Evolutionary conservation across 1,140 invertebrate genomes (phyloP), one percentile per base, ranked within the genome.

Genomic region (Capitella teleta): DNA sequence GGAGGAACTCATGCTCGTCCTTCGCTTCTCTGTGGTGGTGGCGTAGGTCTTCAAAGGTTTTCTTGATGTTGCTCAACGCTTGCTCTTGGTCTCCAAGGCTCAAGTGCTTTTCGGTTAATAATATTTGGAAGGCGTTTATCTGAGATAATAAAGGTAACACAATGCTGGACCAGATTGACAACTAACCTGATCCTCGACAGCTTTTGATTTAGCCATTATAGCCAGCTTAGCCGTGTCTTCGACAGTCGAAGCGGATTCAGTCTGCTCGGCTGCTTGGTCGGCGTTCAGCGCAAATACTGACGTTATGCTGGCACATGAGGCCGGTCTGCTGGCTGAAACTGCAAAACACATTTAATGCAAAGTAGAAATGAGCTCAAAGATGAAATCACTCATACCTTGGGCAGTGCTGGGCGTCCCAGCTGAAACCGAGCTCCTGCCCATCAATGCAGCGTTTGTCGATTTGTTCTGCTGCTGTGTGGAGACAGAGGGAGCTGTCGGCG

Each of bases 1-100:
- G 54, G 16, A 64, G 42, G 5, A 62, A 60, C 24, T 65, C 63
- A 51, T 66, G 64, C 25, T 69, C 64, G 28, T 66, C 65, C 40
- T 67, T 66, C 1, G 61, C 60, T 41, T 65, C 61, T 12, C 65
- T 50, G 44, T 69, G 67, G 14, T 63, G 53, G 8, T 59, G 46
- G 2, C 63, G 57, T 6, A 69, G 52, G 47, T 59, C 61, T 26
- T 69, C 65, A 37, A 64, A 62, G 38, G 63, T 61, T 2, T 51
- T 53, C 18, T 61, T 56, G 34, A 69, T 63, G 42, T 66, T 57
- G 30, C 66, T 60, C 53, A 65, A 65, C 23, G 61, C 61, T 37
- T 55, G 36, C 38, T 62, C 63, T 28, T 67, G 60, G 26, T 69
- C 59, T 28, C 62, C 61, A 8, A 63, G 51, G 5, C 54, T 58